Base-by-base conservation (phyloP, 2,888 invertebrate genomes). In the Ennomos erosarius region DNA sequence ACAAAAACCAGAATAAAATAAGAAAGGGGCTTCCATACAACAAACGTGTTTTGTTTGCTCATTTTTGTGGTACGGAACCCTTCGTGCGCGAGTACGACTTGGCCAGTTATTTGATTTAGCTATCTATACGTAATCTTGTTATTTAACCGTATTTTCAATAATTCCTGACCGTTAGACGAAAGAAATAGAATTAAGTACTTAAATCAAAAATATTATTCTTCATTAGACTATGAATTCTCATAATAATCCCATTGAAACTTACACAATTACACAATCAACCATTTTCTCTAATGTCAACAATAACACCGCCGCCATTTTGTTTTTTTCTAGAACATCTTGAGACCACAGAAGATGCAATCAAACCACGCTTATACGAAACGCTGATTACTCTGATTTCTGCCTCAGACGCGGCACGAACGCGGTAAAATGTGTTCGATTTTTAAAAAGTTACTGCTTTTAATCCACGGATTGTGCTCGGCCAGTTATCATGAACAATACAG, bases 401-500 rank as follows among this genome's bases (percentile, higher is more conserved):
- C 36, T 55, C 13, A 33, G 9, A 26, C 37, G 39, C 9, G 10
- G 33, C 4, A 33, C 4, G 35, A 16, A 33, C 50, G 34, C 36
- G 45, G 49, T 33, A 59, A 45, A 43, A 67, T 67, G 66, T 13
- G 55, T 54, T 64, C 43, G 34, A 51, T 61, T 37, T 53, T 70
- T 34, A 64, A 69, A 67, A 58, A 40, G 33, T 0, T 55, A 63
- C 55, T 67, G 33, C 56, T 75, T 61, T 64, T 66, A 43, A 56
- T 65, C 62, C 68, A 71, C 12, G 48, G 65, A 51, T 60, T 70
- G 16, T 78, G 78, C 70, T 64, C 63, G 13, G 85, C 80, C 55
- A 88, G 88, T 64, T 88, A 83, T 50, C 84, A 85, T 71, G 88
- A 89, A 43, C 88, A 88, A 54, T 90, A 89, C 62, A 81, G 85